Evolutionary conservation across 2,888 invertebrate species (phyloP).

Genomic region (Salpingus planirostris): DNA sequence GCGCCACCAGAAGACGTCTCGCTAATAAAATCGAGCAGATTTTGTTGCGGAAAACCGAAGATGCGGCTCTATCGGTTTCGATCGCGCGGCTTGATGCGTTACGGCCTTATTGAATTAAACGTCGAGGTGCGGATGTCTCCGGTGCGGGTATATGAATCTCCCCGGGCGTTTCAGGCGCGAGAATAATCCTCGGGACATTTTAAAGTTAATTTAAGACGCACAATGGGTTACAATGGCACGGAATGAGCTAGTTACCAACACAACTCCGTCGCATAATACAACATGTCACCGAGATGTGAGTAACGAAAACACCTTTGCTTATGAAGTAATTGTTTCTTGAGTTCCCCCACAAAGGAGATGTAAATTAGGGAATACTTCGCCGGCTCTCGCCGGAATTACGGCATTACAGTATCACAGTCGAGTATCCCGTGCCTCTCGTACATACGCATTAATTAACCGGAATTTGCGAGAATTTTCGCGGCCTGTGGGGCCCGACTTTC

Average conservation of each 20-base stretch:
- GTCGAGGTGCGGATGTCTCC: slow-evolving; percentile 23
- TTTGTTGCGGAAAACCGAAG: too few relatives aligned
- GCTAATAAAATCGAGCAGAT: too few relatives aligned
- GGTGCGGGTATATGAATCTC: slow-evolving; percentile 29
- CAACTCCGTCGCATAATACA: slow-evolving; percentile 29
- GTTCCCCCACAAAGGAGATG: slow-evolving; percentile 22
- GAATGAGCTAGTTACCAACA: slow-evolving; percentile 37
- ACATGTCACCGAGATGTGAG: slow-evolving; percentile 26
- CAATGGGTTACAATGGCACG: slow-evolving; percentile 37
- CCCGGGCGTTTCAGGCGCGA: slow-evolving; percentile 23
- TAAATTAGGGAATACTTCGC: slow-evolving; percentile 17
- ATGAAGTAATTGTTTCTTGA: slow-evolving; percentile 22
- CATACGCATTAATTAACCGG: too few relatives aligned
- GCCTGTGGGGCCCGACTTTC: too few relatives aligned
- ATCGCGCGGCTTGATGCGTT: not conserved
- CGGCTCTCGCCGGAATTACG: not conserved
- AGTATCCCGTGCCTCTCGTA: too few relatives aligned
- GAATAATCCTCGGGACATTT: slow-evolving; percentile 18
- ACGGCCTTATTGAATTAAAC: slow-evolving; percentile 17
- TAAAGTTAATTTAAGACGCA: slow-evolving; percentile 26
- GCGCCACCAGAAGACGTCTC: too few relatives aligned
- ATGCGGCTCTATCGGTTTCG: not conserved
- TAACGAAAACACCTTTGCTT: slow-evolving; percentile 23
- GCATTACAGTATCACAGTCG: too few relatives aligned
- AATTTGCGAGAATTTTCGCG: too few relatives aligned